Base-by-base conservation (phyloP, 2,797 vertebrate genomes). In the Cryptoprocta ferox region DNA sequence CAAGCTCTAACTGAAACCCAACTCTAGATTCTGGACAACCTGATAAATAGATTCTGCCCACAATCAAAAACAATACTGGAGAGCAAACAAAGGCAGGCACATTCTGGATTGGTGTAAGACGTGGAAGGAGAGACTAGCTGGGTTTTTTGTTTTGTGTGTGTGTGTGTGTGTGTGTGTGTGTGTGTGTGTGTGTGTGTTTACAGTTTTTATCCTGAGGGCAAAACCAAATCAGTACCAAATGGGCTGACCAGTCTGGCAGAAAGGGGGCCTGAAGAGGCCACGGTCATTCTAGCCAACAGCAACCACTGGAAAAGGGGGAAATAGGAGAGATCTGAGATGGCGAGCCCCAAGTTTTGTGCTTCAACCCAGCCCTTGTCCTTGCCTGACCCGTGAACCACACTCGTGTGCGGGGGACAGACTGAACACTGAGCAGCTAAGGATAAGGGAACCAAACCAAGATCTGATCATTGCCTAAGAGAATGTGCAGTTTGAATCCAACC, bases 351-450 rank as follows among this genome's bases (percentile, higher is more conserved):
- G 14, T 66, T 92, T 19, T 75, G 14, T 28, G 15, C 24, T 84
- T 65, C 45, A 81, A 12, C 66, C 35, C 42, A 50, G 3, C 12
- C 37, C 26, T 32, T 21, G 32, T 42, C 28, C 18, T 76, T 30
- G 7, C 19, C 10, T 92, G 50, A 37, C n/a, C 2, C 30, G n/a
- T n/a, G 37, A 24, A 56, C 78, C 24, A 45, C 71, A 66, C 45
- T 30, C 35, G 4, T 1, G 11, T 18, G 45, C 2, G 0, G 48
- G 10, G 4, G 10, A 3, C 30, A 59, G 28, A 30, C 18, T 13
- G 14, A 50, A n/a, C 37, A 13, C 4, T 85, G 14, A n/a, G 14
- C n/a, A 42, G 26, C 48, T 48, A 30, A 70, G 56, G 42, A 42
- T 65, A 5, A 42, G 53, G 53, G 42, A 48, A 42, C 45, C n/a